Base-by-base conservation (phyloP, 2,888 invertebrate species). In the Rhingia campestris region DNA sequence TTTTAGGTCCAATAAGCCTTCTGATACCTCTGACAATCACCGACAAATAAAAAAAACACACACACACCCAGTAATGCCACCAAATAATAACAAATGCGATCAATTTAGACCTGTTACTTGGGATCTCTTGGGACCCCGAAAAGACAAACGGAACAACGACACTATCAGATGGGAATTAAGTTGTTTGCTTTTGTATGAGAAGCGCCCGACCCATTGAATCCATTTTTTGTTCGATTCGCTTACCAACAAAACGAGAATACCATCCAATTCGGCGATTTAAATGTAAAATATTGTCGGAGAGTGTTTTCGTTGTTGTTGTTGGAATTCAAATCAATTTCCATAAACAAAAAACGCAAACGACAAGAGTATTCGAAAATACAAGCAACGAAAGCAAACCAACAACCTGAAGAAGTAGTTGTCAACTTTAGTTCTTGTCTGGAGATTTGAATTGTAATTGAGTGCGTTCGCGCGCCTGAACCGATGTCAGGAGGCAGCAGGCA, bases 141-240 rank as follows among this genome's bases (percentile, higher is more conserved):
- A 14, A 14, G 59, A 45, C 70, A 58, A 63, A 59, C 32, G 7
- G 7, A 69, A 49, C 67, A 77, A 70, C 64, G 64, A 49, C 76
- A 74, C 80, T 84, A 80, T 84, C 84, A 49, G 80, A 80, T 84
- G 84, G 22, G 74, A 84, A 84, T 84, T 84, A 84, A 84, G 82
- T 84, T 84, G 82, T 84, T 84, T 84, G 82, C 82, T 84, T 53
- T 84, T 84, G 82, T 84, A 56, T 51, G 70, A 43, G 80, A 80
- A 84, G 84, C 84, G 80, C 84, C 84, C 84, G 84, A 84, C 74
- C 69, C 84, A 84, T 74, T 84, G 84, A 80, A 59, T 84, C 61
- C 84, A 84, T 80, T 84, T 84, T 22, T 22, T 22, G 22, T 22
- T 84, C 70, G 80, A 75, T 54, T 80, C 43, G 12, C 49, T 53